Evolutionary conservation across 1,140 invertebrate species (phyloP), one percentile per base, ranked within the genome.

Genomic region (Drosophila repleta): DNA sequence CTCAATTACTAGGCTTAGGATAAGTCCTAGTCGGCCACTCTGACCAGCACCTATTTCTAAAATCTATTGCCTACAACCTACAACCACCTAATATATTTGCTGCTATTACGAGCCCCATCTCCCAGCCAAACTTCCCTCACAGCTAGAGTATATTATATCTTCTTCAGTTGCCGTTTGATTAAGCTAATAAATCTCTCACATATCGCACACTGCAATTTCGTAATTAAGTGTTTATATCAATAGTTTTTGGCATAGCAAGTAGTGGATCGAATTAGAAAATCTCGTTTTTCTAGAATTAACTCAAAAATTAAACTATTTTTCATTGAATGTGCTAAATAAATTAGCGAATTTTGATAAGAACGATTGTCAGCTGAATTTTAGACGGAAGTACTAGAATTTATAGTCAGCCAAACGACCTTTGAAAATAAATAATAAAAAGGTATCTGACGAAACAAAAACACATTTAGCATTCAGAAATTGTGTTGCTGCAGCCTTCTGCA

Each of bases 361-460:
- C 29, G 21, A 53, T 45, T 46, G 67, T 49, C 56, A 68, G 46
- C 8, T 52, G 15, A 61, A 56, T 68, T 46, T 69, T 1, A 52
- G 52, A 37, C 71, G 71, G 71, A 74, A 74, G 65, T 71, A 52
- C 60, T 29, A 8, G 24, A 56, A 35, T 21, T 68, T 26, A 43
- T 10, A 43, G 20, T 26, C 17, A 26, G 15, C 26, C 3, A 35
- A 46, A 41, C 46, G 65, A 73, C 70, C 70, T 73, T 73, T 57
- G 18, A 29, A 43, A 39, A 17, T 4, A 29, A 35, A 26, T 37
- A 43, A 51, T 24, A 0, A 66, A 17, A 49, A 51, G 26, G 21
- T 4, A 51, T 11, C 17, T 18, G n/a, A 56, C 20, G 35, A 65
- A 24, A 20, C 18, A 0, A 11, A 21, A 35, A 20, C n/a, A 43